These are phyloP conservation scores for Fulmarus glacialis DNA, from an alignment of 2,113 vertebrate genomes.

Conservation along the genomic window DNA sequence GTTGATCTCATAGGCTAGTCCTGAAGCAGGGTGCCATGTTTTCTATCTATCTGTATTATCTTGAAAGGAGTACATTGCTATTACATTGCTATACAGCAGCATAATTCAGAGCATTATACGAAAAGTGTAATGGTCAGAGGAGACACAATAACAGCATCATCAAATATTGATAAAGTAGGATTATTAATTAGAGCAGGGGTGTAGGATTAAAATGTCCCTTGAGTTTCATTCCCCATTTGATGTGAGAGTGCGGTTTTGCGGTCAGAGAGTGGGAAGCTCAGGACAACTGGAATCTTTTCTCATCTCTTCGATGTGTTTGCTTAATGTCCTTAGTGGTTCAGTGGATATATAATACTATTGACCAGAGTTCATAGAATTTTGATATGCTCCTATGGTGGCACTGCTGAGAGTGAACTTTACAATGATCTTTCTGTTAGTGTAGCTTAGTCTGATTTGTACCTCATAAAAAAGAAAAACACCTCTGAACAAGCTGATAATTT, in stretches of 20 bases:
- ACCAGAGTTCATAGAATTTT: neutral
- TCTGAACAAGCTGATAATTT: neutral
- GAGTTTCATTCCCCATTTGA: constrained; percentile 51
- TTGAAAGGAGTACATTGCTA: neutral
- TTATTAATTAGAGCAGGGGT: constrained; percentile 60
- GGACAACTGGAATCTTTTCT: constrained; percentile 50
- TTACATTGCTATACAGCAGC: neutral
- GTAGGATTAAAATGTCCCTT: constrained; percentile 44
- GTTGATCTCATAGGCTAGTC: neutral
- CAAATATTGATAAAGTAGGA: constrained; percentile 57
- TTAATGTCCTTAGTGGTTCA: neutral
- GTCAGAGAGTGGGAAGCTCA: constrained; percentile 28
- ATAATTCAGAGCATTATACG: neutral
- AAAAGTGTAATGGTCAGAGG: constrained; percentile 31
- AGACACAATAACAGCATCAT: constrained; percentile 1
- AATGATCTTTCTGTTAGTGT: neutral
- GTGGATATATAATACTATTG: neutral
- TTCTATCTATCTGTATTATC: rapidly evolving
- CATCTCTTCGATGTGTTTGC: neutral
- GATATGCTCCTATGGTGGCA: neutral
- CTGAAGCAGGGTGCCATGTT: rapidly evolving
- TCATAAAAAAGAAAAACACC: neutral
- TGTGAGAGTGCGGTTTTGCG: constrained; percentile 12
- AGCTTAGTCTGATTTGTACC: neutral
- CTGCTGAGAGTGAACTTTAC: neutral